Base-by-base conservation (phyloP, 23 tunicate genomes). In the Trididemnum nubilum region DNA sequence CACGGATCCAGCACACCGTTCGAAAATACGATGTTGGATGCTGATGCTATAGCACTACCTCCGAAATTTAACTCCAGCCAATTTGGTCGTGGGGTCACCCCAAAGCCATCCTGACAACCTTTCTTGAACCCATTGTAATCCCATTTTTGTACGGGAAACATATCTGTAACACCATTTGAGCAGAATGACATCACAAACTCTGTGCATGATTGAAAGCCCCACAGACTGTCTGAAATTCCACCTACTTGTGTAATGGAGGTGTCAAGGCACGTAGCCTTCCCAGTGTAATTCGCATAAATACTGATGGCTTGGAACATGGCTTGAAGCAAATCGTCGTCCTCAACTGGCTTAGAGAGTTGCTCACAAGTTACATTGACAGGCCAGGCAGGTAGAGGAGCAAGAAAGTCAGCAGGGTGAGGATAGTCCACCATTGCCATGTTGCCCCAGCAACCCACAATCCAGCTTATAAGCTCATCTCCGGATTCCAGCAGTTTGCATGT, bases 1-100 rank as follows among this genome's bases (percentile, higher is more conserved):
- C 97, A 92, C 31, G 97, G 97, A 52, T 92, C 97, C 0, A 92
- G 60, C 38, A 66, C 65, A 0, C 97, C 97, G 79, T 92, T 92
- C 97, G 83, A 76, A 79, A 92, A 92, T n/a, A 92, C 72, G 57
- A 92, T 92, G 61, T 92, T 92, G 69, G 82, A 77, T 0, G 88
- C 78, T 1, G 86, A 65, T 74, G 63, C 36, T 36, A 80, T 51
- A 26, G 87, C 54, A 38, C 29, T 40, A 27, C 92, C 97, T 0
- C 97, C 97, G 72, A 78, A 92, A 73, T 87, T 85, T 9, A 73
- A 28, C 2, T 82, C 60, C 26, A 84, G 71, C 97, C 97, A 92
- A 38, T 72, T 35, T 37, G 83, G 85, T n/a, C 92, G 38, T 28
- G 92, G 85, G 0, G 65, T 83, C 0, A 75, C 89, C 2, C 97